Base-by-base conservation (phyloP, 2,888 invertebrate species). In the Orchesella flavescens region DNA sequence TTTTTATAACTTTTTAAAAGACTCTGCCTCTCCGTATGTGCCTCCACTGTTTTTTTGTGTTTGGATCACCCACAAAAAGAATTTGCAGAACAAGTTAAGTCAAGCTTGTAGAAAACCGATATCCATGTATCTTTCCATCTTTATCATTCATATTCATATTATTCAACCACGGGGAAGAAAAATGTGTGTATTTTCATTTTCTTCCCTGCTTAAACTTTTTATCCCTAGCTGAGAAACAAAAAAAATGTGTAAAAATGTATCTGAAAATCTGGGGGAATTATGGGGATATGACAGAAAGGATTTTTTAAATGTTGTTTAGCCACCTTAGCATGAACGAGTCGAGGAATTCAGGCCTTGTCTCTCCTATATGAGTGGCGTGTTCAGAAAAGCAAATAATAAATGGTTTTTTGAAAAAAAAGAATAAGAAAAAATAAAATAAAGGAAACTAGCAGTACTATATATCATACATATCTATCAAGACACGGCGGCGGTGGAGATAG, bases 61-160 rank as follows among this genome's bases (percentile, higher is more conserved):
- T 71, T 19, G 59, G 74, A 75, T 81, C 74, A 69, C 69, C 74
- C 74, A 80, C 59, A 65, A 68, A 12, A 65, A 65, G 53, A 69
- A 59, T 59, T 59, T 59, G 12, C 59, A 59, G 23, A 21, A 34
- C 34, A 34, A 17, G 17, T 53, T 17, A n/a, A 17, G 2, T 53
- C 17, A 17, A 53, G 53, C 53, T 53, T n/a, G 53, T 53, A 53
- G 53, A 53, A 53, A 17, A n/a, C n/a, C 15, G 15, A 53, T 53
- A 17, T 15, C n/a, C 15, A 53, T n/a, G 53, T 15, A 5, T n/a
- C 17, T 53, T 9, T 34, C 34, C 34, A 34, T 34, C 34, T 34
- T 7, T 7, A 34, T 34, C 34, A 34, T 34, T 34, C 34, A 34
- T 34, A 34, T 34, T 34, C 34, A 34, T 34, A 34, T 34, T 34